Evolutionary conservation across 2,888 invertebrate species (phyloP), one percentile per base, ranked within the genome.

Genomic region (Plutella xylostella): DNA sequence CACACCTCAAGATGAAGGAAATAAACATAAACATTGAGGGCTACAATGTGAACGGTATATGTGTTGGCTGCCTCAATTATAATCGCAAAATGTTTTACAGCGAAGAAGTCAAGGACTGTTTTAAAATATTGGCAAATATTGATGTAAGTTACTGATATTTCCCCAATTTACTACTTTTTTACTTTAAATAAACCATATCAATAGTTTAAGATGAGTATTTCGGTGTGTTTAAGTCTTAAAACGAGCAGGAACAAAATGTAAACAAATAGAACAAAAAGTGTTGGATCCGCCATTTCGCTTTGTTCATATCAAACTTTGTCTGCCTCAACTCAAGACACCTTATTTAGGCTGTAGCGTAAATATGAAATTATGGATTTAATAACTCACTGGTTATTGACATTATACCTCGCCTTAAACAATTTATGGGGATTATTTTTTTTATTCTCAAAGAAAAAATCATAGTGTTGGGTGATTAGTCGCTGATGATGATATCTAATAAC

Each of bases 11-110:
- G 62, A 78, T 80, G 78, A 74, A 62, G 52, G 82, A 83, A 68
- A 71, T 83, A 25, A 73, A 83, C 44, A 82, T 83, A 52, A 80
- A 82, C 54, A 82, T 83, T 41, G 83, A 82, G 57, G 83, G 83
- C 2, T 83, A 72, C 46, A 83, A 82, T 56, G 83, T 80, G 20
- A 83, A 82, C 39, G 82, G 83, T 0, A 75, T 83, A 54, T 83
- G 83, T 53, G 83, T 82, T 1, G 75, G 76, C 3, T 83, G 83
- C 57, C 63, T 83, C 28, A 78, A 78, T 50, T 78, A 77, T 47
- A 72, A 78, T 50, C 71, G 83, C 3, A 69, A 65, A 52, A 83
- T 83, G 82, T 70, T 56, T 48, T 75, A 74, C 43, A 52, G 58
- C n/a, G 53, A 62, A 4, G 60, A 65, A 19, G 58, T 75, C 1